Base-by-base conservation (phyloP, 1,140 invertebrate species). In the Zaprionus gabonicus region DNA sequence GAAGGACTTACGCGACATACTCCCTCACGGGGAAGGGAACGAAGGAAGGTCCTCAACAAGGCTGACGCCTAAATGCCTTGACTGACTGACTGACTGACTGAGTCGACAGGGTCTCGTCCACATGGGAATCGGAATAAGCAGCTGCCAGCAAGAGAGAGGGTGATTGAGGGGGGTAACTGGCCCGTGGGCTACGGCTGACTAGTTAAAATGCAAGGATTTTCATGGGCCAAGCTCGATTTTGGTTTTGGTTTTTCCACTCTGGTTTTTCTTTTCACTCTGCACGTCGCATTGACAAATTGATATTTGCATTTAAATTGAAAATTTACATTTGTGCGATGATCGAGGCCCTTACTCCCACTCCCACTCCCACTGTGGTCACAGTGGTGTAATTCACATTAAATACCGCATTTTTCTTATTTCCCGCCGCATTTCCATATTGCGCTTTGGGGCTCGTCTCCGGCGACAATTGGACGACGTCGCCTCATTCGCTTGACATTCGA, bases 281-380 rank as follows among this genome's bases (percentile, higher is more conserved):
- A 53, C 57, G 68, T 64, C 59, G 72, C 85, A 92, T 92, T 92
- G 91, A 92, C 91, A 92, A 92, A 92, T 92, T 92, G 91, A 92
- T 92, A 92, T 92, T 92, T 92, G 91, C 91, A 92, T 92, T 92
- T 92, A 92, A 92, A 92, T 92, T 92, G 91, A 92, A 92, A 92
- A 92, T 92, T 92, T 92, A 92, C 91, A 92, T 92, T 91, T 92
- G 90, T 91, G 74, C 81, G 73, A 82, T 87, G 83, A 86, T 86
- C 82, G 82, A 82, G 75, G 25, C 56, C 9, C 55, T 7, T 41
- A 17, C 15, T 23, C 23, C 23, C 23, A 23, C 15, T 6, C 27
- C 27, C 10, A 3, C 56, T 7, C 56, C n/a, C 27, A 31, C 15
- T 81, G 91, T 92, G 91, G 91, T 91, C 91, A 92, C 91, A 92